A percentile compares a stretch with the other conserved stretches of the same genome.
Evolutionary conservation across 2,797 vertebrate genomes (phyloP).

Genomic region (Pipistrellus pipistrellus): DNA sequence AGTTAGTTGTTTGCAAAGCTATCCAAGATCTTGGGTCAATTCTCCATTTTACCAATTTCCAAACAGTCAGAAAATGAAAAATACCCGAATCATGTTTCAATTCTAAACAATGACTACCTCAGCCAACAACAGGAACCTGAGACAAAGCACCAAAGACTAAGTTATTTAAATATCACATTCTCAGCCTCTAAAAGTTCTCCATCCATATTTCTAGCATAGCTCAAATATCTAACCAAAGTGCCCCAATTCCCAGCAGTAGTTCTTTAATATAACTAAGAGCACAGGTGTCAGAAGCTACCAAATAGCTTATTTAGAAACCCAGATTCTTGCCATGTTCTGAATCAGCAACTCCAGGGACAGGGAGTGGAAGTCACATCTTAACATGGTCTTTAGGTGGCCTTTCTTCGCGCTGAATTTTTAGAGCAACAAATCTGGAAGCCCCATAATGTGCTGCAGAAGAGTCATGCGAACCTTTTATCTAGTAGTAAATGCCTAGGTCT

Average conservation of each 20-base stretch:
- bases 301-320: not conserved
- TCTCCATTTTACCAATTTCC: conserved; percentile 37
- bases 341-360: not conserved
- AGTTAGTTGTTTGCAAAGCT: not conserved
- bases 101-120: not conserved
- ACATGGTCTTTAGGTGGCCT: not conserved
- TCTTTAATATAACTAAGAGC: not conserved
- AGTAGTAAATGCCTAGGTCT: not conserved
- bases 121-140: not conserved
- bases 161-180: not conserved
- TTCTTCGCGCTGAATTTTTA: not conserved
- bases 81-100: not conserved
- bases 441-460: not conserved
- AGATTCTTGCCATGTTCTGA: not conserved
- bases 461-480: not conserved
- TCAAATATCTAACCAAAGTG: not conserved
- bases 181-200: not conserved
- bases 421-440: not conserved
- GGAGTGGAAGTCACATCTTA: not conserved
- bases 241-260: not conserved
- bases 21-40: not conserved
- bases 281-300: not conserved
- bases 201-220: not conserved
- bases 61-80: conserved; percentile 56
- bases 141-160: not conserved